Evolutionary conservation across 2,888 invertebrate genomes (phyloP), one percentile per base, ranked within the genome.

Genomic region (Ethmia dodecea): DNA sequence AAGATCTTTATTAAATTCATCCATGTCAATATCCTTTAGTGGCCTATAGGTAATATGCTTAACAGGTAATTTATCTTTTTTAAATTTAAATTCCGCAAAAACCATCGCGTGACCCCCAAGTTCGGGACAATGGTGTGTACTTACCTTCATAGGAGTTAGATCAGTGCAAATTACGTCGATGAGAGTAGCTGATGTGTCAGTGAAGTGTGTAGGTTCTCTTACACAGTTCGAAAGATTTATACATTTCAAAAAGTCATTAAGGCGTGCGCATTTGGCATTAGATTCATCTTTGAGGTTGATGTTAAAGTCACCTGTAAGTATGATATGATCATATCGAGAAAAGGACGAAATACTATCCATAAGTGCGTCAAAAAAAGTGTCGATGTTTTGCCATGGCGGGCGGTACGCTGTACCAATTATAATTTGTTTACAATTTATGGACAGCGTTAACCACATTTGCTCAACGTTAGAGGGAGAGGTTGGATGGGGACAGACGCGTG

Each of bases 341-440:
- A 40, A 27, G 8, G 33, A 28, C 2, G 15, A 2, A 8, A 39
- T 12, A 2, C 39, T 24, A 15, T 39, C 37, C n/a, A 33, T 39
- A 1, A 45, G 28, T 6, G 37, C 38, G 15, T 45, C 45, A n/a
- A 48, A 16, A 31, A 46, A 45, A 4, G 4, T 12, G 15, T 41
- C 34, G 3, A 38, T 10, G 13, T 41, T 33, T 1, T 39, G 12
- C 42, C 45, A 47, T 1, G 40, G 47, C 1, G 47, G 45, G 2
- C 46, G 41, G 24, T 51, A 50, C 0, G 44, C 42, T 1, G 47
- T 50, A 3, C 45, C 49, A 5, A 50, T 38, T 13, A 22, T 49
- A 3, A 13, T 15, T 13, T 12, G 15, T 15, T 12, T n/a, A 5
- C n/a, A 3, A 5, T 28, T 28, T 4, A 28, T 13, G n/a, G 3